A percentile compares a stretch with the other conserved stretches of the same genome.
phyloP scores from a whole-genome alignment of 2,113 vertebrate genomes.

The Muntiacus muntjak region DNA sequence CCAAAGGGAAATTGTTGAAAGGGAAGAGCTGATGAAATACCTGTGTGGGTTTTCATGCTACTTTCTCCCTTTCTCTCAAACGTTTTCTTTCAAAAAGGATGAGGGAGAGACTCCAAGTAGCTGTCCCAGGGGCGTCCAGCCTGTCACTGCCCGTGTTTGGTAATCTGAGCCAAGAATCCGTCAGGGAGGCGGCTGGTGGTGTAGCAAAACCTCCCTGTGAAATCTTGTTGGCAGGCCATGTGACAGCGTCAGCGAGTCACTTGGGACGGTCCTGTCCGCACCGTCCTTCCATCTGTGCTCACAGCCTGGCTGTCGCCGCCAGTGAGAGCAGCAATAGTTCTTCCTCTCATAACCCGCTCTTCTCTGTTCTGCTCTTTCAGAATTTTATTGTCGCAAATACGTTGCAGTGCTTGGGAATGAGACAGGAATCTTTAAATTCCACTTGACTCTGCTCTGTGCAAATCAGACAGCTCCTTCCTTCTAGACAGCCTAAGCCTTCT shows the following conservation, averaged over 20 bases:
- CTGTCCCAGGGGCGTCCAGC: background rate
- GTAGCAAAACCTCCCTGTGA: background rate
- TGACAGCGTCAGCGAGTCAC: rapidly evolving
- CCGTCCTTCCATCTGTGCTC: background rate
- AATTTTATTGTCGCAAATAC: background rate
- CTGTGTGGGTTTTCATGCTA: background rate
- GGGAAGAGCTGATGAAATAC: slow-evolving; percentile 46
- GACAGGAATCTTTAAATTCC: background rate
- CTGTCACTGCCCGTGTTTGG: slow-evolving; percentile 31
- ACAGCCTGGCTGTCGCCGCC: background rate
- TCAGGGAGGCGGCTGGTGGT: background rate
- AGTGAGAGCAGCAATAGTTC: background rate
- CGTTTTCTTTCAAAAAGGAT: background rate
- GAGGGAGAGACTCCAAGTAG: slow-evolving; percentile 23
- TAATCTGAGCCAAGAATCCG: background rate
- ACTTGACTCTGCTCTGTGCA: background rate
- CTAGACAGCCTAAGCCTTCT: background rate
- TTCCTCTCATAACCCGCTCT: background rate
- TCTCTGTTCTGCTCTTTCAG: background rate
- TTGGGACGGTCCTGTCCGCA: background rate
- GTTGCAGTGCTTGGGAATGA: background rate
- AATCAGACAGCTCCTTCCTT: background rate
- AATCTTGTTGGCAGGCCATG: background rate
- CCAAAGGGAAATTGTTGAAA: slow-evolving; percentile 4
- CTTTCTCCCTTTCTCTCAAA: slow-evolving; percentile 10